Evolutionary conservation across 2,797 vertebrate species (phyloP).

Genomic region (Margarornis squamiger): DNA sequence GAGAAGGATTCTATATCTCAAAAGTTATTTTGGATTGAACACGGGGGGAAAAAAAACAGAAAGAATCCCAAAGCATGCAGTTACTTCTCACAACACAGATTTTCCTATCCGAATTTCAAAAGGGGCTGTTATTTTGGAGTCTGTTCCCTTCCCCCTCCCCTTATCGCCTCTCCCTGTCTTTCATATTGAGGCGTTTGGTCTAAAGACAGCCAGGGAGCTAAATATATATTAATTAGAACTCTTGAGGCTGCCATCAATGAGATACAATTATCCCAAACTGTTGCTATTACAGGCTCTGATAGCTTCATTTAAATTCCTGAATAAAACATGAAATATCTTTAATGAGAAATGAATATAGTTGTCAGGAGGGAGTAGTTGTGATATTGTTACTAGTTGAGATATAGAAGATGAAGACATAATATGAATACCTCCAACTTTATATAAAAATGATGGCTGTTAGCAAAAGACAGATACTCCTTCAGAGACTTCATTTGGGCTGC

Average conservation of each 20-base stretch:
- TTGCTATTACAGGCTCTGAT: slow-evolving; percentile 82
- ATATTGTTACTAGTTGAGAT: slow-evolving; percentile 80
- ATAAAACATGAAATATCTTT: slow-evolving; percentile 88
- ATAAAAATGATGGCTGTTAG: slow-evolving; percentile 78
- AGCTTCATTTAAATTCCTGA: slow-evolving; percentile 87
- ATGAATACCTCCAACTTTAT: slow-evolving; percentile 76
- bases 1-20: not conserved
- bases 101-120: slow-evolving; percentile 58
- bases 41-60: not conserved
- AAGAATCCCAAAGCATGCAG: slow-evolving; percentile 3
- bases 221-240: slow-evolving; percentile 88
- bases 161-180: slow-evolving; percentile 67
- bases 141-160: slow-evolving; percentile 54
- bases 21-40: slow-evolving; percentile 52
- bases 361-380: slow-evolving; percentile 82
- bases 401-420: slow-evolving; percentile 79
- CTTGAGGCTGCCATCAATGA: slow-evolving; percentile 81
- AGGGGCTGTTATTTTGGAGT: slow-evolving; percentile 59
- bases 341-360: slow-evolving; percentile 84
- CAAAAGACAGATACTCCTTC: slow-evolving; percentile 77
- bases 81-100: slow-evolving; percentile 53
- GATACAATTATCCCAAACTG: slow-evolving; percentile 84
- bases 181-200: slow-evolving; percentile 69
- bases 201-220: slow-evolving; percentile 81
- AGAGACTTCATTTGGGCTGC: slow-evolving; percentile 59